These are phyloP conservation scores for Itoplectis maculator DNA, from an alignment of 2,888 invertebrate species.

Conservation along the genomic window DNA sequence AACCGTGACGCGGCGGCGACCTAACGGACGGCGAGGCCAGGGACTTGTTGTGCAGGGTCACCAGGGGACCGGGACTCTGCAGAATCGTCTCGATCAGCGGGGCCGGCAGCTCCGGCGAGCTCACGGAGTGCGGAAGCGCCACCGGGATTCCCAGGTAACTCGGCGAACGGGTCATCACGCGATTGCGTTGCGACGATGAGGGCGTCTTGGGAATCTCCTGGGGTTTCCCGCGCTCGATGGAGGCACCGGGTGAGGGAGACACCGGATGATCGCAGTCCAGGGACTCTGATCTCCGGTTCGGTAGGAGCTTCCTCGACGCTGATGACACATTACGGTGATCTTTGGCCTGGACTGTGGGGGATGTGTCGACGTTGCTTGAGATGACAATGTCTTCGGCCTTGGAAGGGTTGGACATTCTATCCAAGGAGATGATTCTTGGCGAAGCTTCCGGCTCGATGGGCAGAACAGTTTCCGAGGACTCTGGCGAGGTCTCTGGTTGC, in stretches of 20 bases:
- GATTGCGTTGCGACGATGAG: constrained; percentile 5
- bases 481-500: neutral
- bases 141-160: constrained; percentile 73
- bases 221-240: constrained; percentile 4
- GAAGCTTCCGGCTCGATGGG: neutral
- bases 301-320: neutral
- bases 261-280: constrained; percentile 1
- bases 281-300: neutral
- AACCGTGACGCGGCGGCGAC: constrained; percentile 59
- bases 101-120: constrained; percentile 81
- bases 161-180: constrained; percentile 54
- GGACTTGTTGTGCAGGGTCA: constrained; percentile 76
- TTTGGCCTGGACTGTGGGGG: neutral
- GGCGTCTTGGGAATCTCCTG: constrained; percentile 26
- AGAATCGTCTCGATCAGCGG: constrained; percentile 71
- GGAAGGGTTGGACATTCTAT: neutral
- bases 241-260: neutral
- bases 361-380: neutral
- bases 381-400: neutral
- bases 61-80: constrained; percentile 69
- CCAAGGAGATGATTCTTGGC: neutral
- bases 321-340: neutral
- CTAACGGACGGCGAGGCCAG: constrained; percentile 73
- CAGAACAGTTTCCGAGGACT: neutral
- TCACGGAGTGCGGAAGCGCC: constrained; percentile 79